Percentiles rank a stretch among this genome's conserved stretches.
Evolutionary conservation across 2,797 vertebrate species (phyloP).

Genomic region (Liparis tanakae): DNA sequence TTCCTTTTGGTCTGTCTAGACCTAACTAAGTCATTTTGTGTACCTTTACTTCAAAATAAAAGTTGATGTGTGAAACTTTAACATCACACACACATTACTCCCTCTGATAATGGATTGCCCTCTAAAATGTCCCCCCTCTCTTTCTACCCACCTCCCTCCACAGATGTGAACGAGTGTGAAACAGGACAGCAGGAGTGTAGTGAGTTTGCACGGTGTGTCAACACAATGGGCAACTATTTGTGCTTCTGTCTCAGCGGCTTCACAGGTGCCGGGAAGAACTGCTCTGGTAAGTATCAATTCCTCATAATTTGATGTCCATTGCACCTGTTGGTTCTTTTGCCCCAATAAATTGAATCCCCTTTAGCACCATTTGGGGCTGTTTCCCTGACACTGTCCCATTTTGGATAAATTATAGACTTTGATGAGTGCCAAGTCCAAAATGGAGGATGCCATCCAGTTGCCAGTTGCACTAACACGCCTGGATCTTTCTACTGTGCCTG

Average conservation of each 20-base stretch:
- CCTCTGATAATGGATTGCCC: neutral
- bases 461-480: conserved; percentile 82
- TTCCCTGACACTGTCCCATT: conserved; percentile 86
- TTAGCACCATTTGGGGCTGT: conserved; percentile 68
- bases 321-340: conserved; percentile 10
- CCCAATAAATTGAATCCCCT: conserved; percentile 53
- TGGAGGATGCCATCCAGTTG: conserved; percentile 84
- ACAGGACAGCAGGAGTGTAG: conserved; percentile 77
- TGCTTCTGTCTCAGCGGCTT: conserved; percentile 86
- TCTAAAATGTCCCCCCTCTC: neutral
- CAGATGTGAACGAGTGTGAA: conserved; percentile 86
- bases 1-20: neutral
- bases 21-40: neutral
- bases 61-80: neutral
- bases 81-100: neutral
- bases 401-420: conserved; percentile 91
- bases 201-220: conserved; percentile 81
- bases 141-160: neutral
- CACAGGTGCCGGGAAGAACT: conserved; percentile 83
- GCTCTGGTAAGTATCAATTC: conserved; percentile 79
- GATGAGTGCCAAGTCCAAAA: conserved; percentile 88
- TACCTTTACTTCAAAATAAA: neutral
- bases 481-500: conserved; percentile 84
- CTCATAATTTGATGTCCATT: conserved; percentile 1
- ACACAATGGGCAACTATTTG: conserved; percentile 80